Percentiles rank a stretch among this genome's conserved stretches.
Evolutionary conservation across 2,797 vertebrate species (phyloP).

Genomic region (Pseudotriccus pelzelni): DNA sequence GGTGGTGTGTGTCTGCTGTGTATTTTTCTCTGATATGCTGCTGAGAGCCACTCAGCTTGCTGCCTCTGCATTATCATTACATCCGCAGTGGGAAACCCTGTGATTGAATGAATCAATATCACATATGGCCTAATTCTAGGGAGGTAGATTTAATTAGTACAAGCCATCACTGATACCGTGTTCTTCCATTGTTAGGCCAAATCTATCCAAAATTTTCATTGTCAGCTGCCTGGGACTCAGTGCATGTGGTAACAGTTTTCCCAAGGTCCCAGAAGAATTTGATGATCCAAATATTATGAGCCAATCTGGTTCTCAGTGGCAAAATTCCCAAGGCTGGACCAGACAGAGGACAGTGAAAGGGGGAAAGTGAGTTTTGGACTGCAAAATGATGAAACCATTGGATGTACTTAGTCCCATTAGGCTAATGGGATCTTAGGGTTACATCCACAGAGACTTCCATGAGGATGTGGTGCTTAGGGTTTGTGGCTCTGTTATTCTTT

Average conservation of each 20-base stretch:
- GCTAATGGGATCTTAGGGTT: not conserved
- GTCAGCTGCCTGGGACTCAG: not conserved
- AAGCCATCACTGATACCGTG: not conserved
- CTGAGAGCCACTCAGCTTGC: not conserved
- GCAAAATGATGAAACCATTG: not conserved
- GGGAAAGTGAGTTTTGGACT: not conserved
- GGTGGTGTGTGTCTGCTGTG: not conserved
- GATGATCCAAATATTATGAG: not conserved
- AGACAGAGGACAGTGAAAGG: not conserved
- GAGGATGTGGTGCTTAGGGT: not conserved
- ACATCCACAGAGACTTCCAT: not conserved
- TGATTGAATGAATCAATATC: not conserved
- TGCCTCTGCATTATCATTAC: not conserved
- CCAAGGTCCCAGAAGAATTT: not conserved
- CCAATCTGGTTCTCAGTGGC: not conserved
- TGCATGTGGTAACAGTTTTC: not conserved
- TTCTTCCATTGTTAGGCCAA: not conserved
- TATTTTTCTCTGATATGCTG: not conserved
- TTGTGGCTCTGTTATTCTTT: not conserved
- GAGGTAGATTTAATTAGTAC: not conserved
- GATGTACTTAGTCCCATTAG: not conserved
- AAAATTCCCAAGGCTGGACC: not conserved
- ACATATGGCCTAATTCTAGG: not conserved
- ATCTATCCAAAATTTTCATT: not conserved
- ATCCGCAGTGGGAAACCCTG: not conserved